Base-by-base conservation (phyloP, 2,797 vertebrate species). In the Sebastiscus tertius region DNA sequence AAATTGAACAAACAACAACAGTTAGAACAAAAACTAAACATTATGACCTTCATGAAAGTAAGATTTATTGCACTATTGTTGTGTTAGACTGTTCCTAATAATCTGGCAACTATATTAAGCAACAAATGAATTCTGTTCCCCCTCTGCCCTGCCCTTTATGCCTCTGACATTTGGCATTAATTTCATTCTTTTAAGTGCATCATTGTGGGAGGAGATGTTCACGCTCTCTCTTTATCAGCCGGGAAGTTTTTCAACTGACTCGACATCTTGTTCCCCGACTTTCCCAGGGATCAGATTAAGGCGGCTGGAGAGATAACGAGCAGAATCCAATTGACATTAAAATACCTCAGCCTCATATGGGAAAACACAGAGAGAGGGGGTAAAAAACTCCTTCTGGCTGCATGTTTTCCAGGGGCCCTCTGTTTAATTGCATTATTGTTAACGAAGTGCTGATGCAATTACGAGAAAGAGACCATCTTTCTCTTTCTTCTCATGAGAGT, bases 361-460 rank as follows among this genome's bases (percentile, higher is more conserved):
- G 82, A 85, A 81, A 81, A 71, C 16, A 72, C 42, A 55, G 58
- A 0, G 26, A 52, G 42, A 12, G 34, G 20, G 10, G 20, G 16
- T 42, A 16, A 33, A 69, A 62, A 46, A 65, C 29, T 82, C 46
- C 78, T 77, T 70, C 72, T 54, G 72, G 78, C 58, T 67, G 54
- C 70, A 22, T 54, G 79, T 85, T 79, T 89, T 81, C 39, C 72
- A 87, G 66, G 55, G 77, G 65, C 73, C 68, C 22, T 72, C 65
- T 68, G 77, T 80, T 89, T 89, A 93, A 94, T 93, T 90, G 82
- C 82, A 83, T 92, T 92, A 90, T 88, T 91, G 84, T 86, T 91
- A 92, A 90, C 46, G 55, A 90, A 93, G 85, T 79, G 83, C 91
- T 94, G 93, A 94, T 93, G 92, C 92, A 93, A 93, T 93, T 88